A percentile compares a stretch with the other conserved stretches of the same genome.
Conservation (phyloP, 2,113 vertebrate genomes). For the Corythoichthys haematopterus region DNA sequence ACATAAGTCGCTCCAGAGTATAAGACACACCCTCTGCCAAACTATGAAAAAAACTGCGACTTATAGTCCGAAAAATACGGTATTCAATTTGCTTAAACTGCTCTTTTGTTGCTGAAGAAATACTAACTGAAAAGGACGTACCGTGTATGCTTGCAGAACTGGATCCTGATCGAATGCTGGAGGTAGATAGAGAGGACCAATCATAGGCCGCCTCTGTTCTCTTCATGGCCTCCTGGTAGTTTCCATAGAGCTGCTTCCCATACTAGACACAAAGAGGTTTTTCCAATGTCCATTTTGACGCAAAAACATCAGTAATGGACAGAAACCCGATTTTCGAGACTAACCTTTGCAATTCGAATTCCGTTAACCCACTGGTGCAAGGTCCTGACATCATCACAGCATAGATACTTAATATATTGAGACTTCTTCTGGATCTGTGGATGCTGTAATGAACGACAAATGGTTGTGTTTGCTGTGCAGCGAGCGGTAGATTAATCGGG, state of each 20-base stretch:
- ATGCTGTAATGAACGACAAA: slow-evolving; percentile 70
- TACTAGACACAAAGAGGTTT: slow-evolving; percentile 70
- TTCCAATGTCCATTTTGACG: background rate
- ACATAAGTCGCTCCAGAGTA: no score
- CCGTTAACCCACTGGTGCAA: slow-evolving; percentile 97
- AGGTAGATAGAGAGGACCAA: slow-evolving; percentile 93
- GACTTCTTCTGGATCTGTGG: slow-evolving; percentile 99
- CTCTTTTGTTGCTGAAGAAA: no score
- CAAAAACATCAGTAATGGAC: background rate
- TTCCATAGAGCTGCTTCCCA: slow-evolving; percentile 88
- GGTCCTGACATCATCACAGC: slow-evolving; percentile 93
- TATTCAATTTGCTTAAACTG: no score
- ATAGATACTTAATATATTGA: slow-evolving; percentile 97
- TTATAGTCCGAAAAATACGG: no score
- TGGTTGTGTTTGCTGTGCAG: no score
- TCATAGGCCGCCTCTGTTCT: slow-evolving; percentile 92
- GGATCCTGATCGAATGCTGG: slow-evolving; percentile 93
- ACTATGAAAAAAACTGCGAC: no score
- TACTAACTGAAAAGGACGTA: slow-evolving; percentile 42
- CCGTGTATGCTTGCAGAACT: slow-evolving; percentile 93
- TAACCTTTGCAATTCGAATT: slow-evolving; percentile 93
- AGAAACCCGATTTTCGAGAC: background rate
- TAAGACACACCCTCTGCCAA: no score
- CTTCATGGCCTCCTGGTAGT: slow-evolving; percentile 96
- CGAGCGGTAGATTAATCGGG: background rate